phyloP scores from a whole-genome alignment of 2,888 invertebrate species.

The Eudasyphora cyanicolor region DNA sequence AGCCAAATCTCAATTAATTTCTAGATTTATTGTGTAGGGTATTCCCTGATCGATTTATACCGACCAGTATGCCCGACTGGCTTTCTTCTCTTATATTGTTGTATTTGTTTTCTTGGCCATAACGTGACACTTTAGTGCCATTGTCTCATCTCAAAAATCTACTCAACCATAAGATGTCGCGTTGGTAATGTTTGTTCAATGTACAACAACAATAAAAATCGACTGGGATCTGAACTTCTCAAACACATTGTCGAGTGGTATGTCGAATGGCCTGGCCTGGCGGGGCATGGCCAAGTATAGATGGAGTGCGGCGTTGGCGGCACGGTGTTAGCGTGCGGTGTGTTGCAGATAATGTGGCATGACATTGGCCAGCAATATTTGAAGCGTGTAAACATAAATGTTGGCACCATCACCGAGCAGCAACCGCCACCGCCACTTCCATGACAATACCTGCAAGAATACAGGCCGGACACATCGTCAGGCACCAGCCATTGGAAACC shows the following conservation, averaged over 20 bases:
- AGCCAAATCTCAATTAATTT: not conserved
- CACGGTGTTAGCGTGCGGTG: constrained; percentile 58
- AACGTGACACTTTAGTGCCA: constrained; percentile 68
- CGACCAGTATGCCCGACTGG: not conserved
- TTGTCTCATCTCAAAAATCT: constrained; percentile 58
- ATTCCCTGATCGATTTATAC: not conserved
- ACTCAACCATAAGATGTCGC: constrained; percentile 59
- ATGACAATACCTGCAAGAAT: not conserved
- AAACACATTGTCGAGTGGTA: constrained; percentile 22
- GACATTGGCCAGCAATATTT: constrained; percentile 66
- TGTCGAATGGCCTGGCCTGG: not conserved
- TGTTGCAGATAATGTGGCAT: constrained; percentile 67
- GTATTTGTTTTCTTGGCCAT: constrained; percentile 65
- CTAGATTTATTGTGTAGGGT: constrained; percentile 5
- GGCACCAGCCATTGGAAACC: constrained; percentile 16
- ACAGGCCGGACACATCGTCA: constrained; percentile 9
- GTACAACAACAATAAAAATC: too few species aligned
- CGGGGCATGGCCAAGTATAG: not conserved
- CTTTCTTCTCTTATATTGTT: constrained; percentile 23
- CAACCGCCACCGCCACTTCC: not conserved
- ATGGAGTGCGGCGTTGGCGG: not conserved
- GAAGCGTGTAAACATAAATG: constrained; percentile 66
- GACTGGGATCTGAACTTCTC: constrained; percentile 18
- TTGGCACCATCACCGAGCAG: constrained; percentile 60
- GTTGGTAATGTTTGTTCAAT: constrained; percentile 36